Evolutionary conservation across 2,797 vertebrate genomes (phyloP).

Genomic region (Dermochelys coriacea): DNA sequence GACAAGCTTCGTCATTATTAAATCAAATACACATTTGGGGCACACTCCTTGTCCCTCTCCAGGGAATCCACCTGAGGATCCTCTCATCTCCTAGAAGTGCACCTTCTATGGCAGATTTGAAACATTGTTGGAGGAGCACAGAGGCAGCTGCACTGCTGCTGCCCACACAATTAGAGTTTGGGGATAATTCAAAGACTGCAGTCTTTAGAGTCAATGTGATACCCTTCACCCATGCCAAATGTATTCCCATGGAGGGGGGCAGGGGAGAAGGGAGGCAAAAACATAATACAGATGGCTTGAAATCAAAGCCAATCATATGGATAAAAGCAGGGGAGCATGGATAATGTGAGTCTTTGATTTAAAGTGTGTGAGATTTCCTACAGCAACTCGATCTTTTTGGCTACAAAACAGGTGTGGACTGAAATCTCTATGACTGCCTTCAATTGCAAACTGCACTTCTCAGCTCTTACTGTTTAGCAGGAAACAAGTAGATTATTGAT

Average conservation of each 20-base stretch:
- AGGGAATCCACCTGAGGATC: neutral
- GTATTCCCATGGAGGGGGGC: neutral
- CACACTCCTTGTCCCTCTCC: neutral
- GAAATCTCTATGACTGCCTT: too few species aligned
- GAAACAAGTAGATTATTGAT: too few species aligned
- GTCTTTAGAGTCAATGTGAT: neutral
- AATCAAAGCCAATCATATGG: neutral
- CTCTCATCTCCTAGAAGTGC: neutral
- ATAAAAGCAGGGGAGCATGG: neutral
- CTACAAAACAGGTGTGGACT: too few species aligned
- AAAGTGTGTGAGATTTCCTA: too few species aligned
- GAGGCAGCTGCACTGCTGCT: neutral
- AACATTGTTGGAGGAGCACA: neutral
- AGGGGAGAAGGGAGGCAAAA: neutral
- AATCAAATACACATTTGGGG: neutral
- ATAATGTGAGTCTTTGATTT: neutral
- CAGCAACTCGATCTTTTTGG: too few species aligned
- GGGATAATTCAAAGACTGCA: neutral
- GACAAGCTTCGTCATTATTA: neutral
- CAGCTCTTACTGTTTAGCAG: too few species aligned
- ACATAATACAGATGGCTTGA: neutral
- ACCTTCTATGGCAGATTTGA: neutral
- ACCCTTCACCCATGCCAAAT: neutral
- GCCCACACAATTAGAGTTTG: neutral
- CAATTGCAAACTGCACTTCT: too few species aligned